Evolutionary conservation across 1,140 invertebrate species (phyloP).

Genomic region (Chymomyza costata): DNA sequence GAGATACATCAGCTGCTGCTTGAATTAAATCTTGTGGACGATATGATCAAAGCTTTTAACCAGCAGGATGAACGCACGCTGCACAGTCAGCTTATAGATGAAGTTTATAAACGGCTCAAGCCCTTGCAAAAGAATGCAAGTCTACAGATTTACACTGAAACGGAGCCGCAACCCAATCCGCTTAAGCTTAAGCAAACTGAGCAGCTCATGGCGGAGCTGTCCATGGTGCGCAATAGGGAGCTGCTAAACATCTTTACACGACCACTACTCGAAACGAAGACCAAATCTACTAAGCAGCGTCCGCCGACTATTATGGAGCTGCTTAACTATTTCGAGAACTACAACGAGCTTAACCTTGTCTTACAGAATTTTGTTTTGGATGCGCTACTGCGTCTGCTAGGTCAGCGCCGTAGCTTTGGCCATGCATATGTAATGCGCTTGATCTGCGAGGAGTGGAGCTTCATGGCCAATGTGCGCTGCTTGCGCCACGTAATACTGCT

Average conservation of each 20-base stretch:
- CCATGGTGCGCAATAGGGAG: too few relatives aligned
- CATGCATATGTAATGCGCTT: constrained; percentile 54
- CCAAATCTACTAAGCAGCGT: too few relatives aligned
- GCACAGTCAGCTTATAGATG: constrained; percentile 36
- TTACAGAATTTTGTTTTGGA: constrained; percentile 18
- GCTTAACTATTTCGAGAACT: constrained; percentile 11
- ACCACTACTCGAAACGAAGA: too few relatives aligned
- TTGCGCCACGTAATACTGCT: constrained; percentile 58
- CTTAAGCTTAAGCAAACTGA: too few relatives aligned
- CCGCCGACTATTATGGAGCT: too few relatives aligned
- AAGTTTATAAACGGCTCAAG: too few relatives aligned
- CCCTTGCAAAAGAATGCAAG: too few relatives aligned
- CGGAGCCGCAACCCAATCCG: too few relatives aligned
- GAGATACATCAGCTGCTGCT: constrained; percentile 57
- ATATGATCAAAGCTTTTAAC: constrained; percentile 47
- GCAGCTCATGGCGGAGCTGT: too few relatives aligned
- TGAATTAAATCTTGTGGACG: constrained; percentile 42
- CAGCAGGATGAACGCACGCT: constrained; percentile 20
- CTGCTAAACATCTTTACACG: too few relatives aligned
- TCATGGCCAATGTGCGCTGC: constrained; percentile 45
- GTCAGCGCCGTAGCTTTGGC: constrained; percentile 33
- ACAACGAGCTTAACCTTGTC: constrained; percentile 3
- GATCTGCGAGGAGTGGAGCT: constrained; percentile 39
- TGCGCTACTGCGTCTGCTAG: constrained; percentile 34
- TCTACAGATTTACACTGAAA: too few relatives aligned